Evolutionary conservation across 2,113 vertebrate genomes (phyloP), one percentile per base, ranked within the genome.

Genomic region (Kobus ellipsiprymnus): DNA sequence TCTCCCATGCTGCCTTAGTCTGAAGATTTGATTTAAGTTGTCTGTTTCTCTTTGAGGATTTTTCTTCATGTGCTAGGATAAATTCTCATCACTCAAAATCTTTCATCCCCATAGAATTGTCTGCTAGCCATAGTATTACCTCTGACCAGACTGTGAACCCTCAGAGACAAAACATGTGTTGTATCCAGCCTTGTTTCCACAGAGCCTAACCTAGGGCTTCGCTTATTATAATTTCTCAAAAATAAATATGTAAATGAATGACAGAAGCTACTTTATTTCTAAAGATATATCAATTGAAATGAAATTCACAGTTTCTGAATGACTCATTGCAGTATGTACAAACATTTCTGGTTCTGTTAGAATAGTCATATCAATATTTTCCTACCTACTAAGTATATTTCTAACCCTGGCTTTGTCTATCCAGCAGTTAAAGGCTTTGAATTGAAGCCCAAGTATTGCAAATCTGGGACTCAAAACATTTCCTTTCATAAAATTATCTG

Each of bases 401-500:
- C 57, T 92, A 71, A 59, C 1, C 3, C 23, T 88, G 60, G 25
- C 4, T 90, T 92, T 93, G 30, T 6, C 67, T 89, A 81, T 29
- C 16, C 30, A 90, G 30, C 8, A 78, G 78, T 67, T 30, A 77
- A 89, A 94, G 27, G 2, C 23, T 95, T 96, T 92, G 36, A 48
- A 90, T 21, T 78, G 27, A 44, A 84, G 27, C 9, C 4, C 25
- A 55, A 80, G 44, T 71, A 27, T 44, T 57, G 8, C 9, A 92
- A 80, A 92, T 44, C 19, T 90, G 44, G 33, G 3, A 60, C 21
- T 10, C 52, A 54, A 82, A 87, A 54, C 5, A 67, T 82, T 89
- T 91, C 91, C 16, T 52, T 96, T 88, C 86, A 80, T 78, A 95
- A 95, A 96, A 50, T 96, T 16, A 7, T 13, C 25, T 50, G 50